Evolutionary conservation across 2,797 vertebrate species (phyloP), one percentile per base, ranked within the genome.

Genomic region (Anisognathus igniventris): DNA sequence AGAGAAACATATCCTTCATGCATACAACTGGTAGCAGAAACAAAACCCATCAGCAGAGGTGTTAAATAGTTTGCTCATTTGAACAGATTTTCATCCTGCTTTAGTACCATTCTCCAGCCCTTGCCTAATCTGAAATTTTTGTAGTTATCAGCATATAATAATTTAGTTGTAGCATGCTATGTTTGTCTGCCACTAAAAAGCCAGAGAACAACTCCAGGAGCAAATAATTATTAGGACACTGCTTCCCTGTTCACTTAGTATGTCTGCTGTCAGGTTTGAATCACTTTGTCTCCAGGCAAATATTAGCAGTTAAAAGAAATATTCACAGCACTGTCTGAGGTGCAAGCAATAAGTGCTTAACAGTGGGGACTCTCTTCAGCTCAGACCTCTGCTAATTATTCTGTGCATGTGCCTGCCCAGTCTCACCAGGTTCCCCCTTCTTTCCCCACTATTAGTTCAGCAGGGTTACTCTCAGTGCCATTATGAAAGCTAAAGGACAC

Each of bases 301-400:
- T 83, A 83, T 74, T 60, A 50, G 27, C 27, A 14, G 48, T 77
- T 89, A 75, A 85, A 93, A 54, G 60, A 51, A 88, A 82, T 73
- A 89, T 84, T 90, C 85, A 90, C 73, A 77, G 67, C 76, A 39
- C 67, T 66, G 33, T 51, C 60, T 84, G 68, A 84, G 45, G 58
- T 51, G 77, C 53, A 65, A 84, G 23, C 27, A 85, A 86, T 76
- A 95, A 86, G 57, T 56, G 31, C 77, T 60, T 79, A 87, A 64
- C 88, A 70, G 80, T 66, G n/a, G 88, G 92, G 9, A 24, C 11
- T 76, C 73, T 50, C 40, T 70, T 82, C 92, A 87, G 20, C 37
- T 92, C 88, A 71, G 67, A 73, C 20, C 74, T 85, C 83, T 91
- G 30, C 48, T 92, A 93, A 93, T 95, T 93, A 86, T 73, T 79